Base-by-base conservation (phyloP, 2,113 vertebrate species). In the Charina bottae region DNA sequence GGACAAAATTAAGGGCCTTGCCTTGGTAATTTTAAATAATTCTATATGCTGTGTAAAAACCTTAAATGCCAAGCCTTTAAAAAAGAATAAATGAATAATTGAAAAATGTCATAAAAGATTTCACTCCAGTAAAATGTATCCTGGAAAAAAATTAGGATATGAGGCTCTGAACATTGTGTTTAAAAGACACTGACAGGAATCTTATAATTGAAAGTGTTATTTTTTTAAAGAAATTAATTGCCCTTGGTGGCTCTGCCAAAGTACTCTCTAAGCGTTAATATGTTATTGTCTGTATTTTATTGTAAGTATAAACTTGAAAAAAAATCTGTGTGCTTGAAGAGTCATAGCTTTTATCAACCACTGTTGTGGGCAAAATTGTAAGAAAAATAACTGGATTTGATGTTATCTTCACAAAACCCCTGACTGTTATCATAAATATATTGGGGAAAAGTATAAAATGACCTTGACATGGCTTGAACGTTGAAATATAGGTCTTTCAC, bases 21-120 rank as follows among this genome's bases (percentile, higher is more conserved):
- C 85, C 24, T 33, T 49, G 54, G 19, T 60, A 13, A 87, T 28
- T 92, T 93, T 87, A 46, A 64, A 89, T 93, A 92, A 49, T 83
- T 85, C 55, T 88, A 33, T 88, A 60, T 92, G 85, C 93, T 64
- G 55, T 93, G 13, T 93, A 91, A 87, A 88, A 85, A 68, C 89
- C 17, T 60, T 60, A 95, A 93, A 56, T 93, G 10, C 53, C 94
- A 9, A 83, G 21, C 15, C 78, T 85, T 85, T 54, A 85, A 92
- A 93, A 93, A 90, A 88, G 62, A 83, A 90, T 93, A 91, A 94
- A 90, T 85, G 87, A 95, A 89, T 93, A 92, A 86, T 85, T 93
- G 85, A 91, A 86, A 95, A 94, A 89, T 83, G 92, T 92, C 94
- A 9, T 37, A 89, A 23, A 24, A 12, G 72, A 93, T 78, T 89